Evolutionary conservation across 1,140 invertebrate genomes (phyloP).

Genomic region (Ganaspis sp.): DNA sequence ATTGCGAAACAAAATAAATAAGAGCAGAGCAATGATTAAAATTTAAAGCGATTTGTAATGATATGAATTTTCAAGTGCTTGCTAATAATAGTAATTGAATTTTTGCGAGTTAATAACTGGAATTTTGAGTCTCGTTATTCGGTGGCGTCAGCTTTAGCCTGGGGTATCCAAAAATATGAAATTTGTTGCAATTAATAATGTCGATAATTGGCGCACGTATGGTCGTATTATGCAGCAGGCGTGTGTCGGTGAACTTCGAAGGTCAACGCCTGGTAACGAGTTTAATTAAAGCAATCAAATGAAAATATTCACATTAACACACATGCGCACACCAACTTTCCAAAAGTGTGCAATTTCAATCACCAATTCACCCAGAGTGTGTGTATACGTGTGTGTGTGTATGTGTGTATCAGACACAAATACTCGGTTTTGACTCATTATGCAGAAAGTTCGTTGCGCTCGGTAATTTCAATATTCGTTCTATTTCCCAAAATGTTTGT

Average conservation of each 20-base stretch:
- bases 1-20: too few relatives aligned
- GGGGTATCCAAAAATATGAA: conserved; percentile 45
- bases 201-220: conserved; percentile 59
- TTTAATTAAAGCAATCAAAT: conserved; percentile 71
- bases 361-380: background rate
- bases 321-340: conserved; percentile 8
- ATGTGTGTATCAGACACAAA: conserved; percentile 26
- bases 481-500: conserved; percentile 54
- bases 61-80: too few relatives aligned
- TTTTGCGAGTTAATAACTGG: too few relatives aligned
- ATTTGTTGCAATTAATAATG: conserved; percentile 60
- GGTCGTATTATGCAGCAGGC: conserved; percentile 29
- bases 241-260: conserved; percentile 65
- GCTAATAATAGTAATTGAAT: background rate
- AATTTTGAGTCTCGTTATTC: background rate
- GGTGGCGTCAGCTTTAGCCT: conserved; percentile 15
- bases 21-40: too few relatives aligned
- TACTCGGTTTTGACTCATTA: conserved; percentile 60
- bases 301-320: conserved; percentile 66
- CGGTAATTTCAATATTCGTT: conserved; percentile 50
- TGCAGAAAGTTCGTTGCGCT: conserved; percentile 66
- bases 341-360: background rate
- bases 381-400: background rate
- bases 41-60: too few relatives aligned
- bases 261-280: conserved; percentile 64